Evolutionary conservation across 2,113 vertebrate genomes (phyloP).

Genomic region (Rhinoptilus africanus): DNA sequence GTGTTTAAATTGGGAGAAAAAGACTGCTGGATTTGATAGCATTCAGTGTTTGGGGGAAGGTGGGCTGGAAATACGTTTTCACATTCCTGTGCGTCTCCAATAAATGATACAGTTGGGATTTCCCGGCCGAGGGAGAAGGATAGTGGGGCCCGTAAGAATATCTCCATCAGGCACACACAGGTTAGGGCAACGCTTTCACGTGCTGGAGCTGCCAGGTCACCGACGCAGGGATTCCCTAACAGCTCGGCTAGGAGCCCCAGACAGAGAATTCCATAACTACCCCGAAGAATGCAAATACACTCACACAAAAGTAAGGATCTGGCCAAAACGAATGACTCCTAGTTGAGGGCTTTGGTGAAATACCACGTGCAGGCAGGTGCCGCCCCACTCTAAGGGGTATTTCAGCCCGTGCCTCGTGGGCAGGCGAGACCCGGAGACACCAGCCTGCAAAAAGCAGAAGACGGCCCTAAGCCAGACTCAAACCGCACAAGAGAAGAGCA

Average conservation of each 20-base stretch:
- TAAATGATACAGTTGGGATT: no score
- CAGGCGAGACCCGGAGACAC: no score
- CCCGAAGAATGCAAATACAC: neutral
- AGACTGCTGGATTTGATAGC: neutral
- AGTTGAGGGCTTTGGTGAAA: neutral
- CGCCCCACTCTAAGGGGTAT: neutral
- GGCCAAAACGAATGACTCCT: neutral
- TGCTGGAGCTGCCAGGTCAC: neutral
- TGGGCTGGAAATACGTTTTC: neutral
- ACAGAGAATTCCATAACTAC: no score
- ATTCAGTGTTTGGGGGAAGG: neutral
- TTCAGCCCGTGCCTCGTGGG: neutral
- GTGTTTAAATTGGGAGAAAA: neutral
- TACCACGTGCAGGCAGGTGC: accelerated
- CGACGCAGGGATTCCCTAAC: no score
- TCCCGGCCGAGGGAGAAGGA: neutral
- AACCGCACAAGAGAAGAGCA: accelerated
- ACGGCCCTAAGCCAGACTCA: no score
- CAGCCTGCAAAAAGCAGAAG: neutral
- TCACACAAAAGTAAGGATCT: no score
- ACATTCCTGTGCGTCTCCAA: no score
- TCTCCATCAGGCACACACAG: neutral
- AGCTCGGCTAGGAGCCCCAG: neutral
- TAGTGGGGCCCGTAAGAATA: neutral
- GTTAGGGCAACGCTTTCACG: no score